Base-by-base conservation (phyloP, 2,113 vertebrate species). In the Formicarius rufipectus region DNA sequence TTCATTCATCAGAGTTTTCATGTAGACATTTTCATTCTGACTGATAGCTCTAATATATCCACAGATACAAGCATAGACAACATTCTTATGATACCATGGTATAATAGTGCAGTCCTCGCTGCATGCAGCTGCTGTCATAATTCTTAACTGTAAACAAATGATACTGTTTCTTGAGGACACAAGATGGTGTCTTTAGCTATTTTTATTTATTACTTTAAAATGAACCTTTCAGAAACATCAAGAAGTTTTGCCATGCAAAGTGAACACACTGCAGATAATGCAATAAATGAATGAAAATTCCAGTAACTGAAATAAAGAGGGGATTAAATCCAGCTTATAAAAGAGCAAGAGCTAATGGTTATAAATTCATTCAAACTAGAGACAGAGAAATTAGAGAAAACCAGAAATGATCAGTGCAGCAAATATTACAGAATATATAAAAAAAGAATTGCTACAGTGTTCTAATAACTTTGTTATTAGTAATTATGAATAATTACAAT, bases 141-240 rank as follows among this genome's bases (percentile, higher is more conserved):
- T 93, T 94, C 87, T 93, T 74, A 66, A 39, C 63, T 67, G 82
- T 89, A 93, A 95, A 96, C 59, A 94, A 94, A 93, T 77, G 71
- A 83, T 63, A 77, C 84, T 68, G 23, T 89, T 95, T 93, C 82
- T 93, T 95, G 78, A 95, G 87, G 93, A 87, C 94, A 90, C 67
- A 90, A 85, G 42, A 85, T 84, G 42, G 59, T 85, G 55, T 93
- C 71, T 87, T 72, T 62, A 71, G 47, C 21, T 91, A 76, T 94
- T 95, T 92, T 85, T 72, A 79, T 95, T 58, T 67, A 35, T 71
- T 74, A 25, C 21, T 95, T 83, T 93, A 83, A 77, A 83, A 22
- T 37, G 7, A 73, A 62, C 44, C 35, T 74, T 83, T 85, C 25
- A 91, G 71, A 94, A 58, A 39, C 12, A 63, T 39, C 49, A 76